Evolutionary conservation across 2,113 vertebrate genomes (phyloP), one percentile per base, ranked within the genome.

Genomic region (Campylorhamphus procurvoides): DNA sequence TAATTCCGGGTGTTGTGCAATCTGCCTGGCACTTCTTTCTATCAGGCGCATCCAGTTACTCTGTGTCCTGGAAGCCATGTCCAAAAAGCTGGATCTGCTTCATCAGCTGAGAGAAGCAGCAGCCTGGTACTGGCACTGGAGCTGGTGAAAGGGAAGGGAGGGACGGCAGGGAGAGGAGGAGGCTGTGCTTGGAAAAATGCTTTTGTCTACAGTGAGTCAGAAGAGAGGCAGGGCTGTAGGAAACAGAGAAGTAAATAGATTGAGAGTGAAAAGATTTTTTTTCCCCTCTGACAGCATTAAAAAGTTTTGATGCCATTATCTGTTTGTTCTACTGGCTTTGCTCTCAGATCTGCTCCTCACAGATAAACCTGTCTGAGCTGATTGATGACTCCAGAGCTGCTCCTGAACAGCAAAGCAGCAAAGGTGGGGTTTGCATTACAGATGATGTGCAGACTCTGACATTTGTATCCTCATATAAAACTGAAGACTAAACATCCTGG

Each of bases 401-500:
- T 84, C 64, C 73, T 82, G 66, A 92, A 13, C 50, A 67, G 82
- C 82, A 76, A 56, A 59, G 35, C 66, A 84, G 47, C 24, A 25
- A 47, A 13, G 63, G 28, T 25, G 63, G 62, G 12, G 47, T 60
- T 71, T 60, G 60, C 46, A 4, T 27, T n/a, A 64, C 80, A 78
- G 74, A 74, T 53, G 60, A 53, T 39, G 13, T 77, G 46, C 85
- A 92, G 89, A 75, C 24, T 53, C 76, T 84, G 89, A 81, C 74
- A 72, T 80, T 15, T 67, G 40, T 68, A 87, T 77, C 82, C 72
- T 93, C 71, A 24, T 35, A 46, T 59, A 53, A 68, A 93, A 25
- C 71, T 89, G 47, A 3, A 95, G 73, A 73, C 75, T 94, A 96
- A 96, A 96, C 94, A 96, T 95, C 93, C 95, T 68, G 93, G 63